Percentiles rank a stretch among this genome's conserved stretches.
These are phyloP conservation scores for Tragulus kanchil DNA, from an alignment of 2,113 vertebrate species.

Conservation along the genomic window DNA sequence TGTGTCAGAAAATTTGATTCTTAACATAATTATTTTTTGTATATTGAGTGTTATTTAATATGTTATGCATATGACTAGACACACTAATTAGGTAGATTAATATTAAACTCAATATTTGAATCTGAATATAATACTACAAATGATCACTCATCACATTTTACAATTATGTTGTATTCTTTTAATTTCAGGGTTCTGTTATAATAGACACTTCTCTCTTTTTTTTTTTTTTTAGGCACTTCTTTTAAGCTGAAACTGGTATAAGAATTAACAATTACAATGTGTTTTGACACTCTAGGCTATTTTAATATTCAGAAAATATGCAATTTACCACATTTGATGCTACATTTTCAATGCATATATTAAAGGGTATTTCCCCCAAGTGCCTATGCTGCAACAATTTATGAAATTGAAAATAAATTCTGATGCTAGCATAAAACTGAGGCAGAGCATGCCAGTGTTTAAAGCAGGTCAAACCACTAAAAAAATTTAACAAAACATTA, in stretches of 20 bases:
- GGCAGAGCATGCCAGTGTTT: not conserved
- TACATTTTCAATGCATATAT: not conserved
- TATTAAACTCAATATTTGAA: conserved; percentile 59
- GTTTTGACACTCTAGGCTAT: not conserved
- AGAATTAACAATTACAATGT: conserved; percentile 3
- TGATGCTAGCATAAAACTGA: conserved; percentile 35
- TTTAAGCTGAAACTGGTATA: not conserved
- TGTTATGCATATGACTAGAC: not conserved
- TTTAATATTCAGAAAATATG: not conserved
- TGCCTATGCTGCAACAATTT: not conserved
- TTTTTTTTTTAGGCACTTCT: no score
- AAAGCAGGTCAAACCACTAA: not conserved
- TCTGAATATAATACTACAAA: conserved; percentile 59
- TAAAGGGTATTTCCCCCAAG: conserved; percentile 35
- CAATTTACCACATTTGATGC: not conserved
- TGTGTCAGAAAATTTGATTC: not conserved
- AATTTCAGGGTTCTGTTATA: not conserved
- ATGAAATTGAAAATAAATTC: conserved; percentile 4
- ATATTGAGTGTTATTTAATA: not conserved
- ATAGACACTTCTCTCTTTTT: not conserved
- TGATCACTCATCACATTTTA: not conserved
- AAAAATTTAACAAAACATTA: not conserved
- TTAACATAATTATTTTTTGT: not conserved
- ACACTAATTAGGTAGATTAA: conserved; percentile 47
- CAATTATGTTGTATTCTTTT: not conserved